phyloP scores from a whole-genome alignment of 1,140 invertebrate genomes.

The honey bee (Apis mellifera) region Amel_HAv3.1 CM009942.2:9854001-9854500 shows the following conservation, averaged over 20 bases:
- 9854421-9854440: conserved; percentile 59
- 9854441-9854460: conserved; percentile 68
- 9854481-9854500: conserved; percentile 69
- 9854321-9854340: conserved; percentile 36
- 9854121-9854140: too few species aligned
- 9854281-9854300: background rate
- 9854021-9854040: background rate
- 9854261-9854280: background rate
- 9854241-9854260: background rate
- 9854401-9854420: conserved; percentile 64
- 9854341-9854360: conserved; percentile 10
- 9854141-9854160: background rate
- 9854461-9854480: conserved; percentile 69
- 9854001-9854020: conserved; percentile 3
- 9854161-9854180: background rate
- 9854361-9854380: conserved; percentile 23
- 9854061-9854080: conserved; percentile 20
- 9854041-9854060: background rate
- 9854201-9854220: background rate
- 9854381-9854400: conserved; percentile 9
- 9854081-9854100: background rate
- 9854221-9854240: conserved; percentile 1
- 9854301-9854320: conserved; percentile 19
- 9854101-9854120: background rate
- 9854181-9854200: conserved; percentile 2